Evolutionary conservation across 1,140 invertebrate genomes (phyloP), one percentile per base, ranked within the genome.

Genomic region (Cherax quadricarinatus): DNA sequence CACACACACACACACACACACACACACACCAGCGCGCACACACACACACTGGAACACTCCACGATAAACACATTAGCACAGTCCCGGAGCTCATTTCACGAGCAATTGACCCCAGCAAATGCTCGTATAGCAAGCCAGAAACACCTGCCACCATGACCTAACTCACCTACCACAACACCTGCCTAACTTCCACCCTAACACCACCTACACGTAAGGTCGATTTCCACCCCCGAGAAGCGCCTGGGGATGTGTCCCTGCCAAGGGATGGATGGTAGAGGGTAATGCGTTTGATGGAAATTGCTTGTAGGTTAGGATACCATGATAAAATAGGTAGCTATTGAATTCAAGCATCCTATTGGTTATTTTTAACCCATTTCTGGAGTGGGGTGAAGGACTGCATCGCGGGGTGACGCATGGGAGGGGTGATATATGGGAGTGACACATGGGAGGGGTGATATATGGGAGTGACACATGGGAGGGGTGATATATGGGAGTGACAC

Each of bases 71-170:
- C 81, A 83, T 83, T 83, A 83, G 24, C 81, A 60, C 51, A 53
- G 51, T 83, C 70, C 81, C 24, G 9, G 21, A 83, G 57, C 81
- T 83, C 81, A 83, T 83, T 83, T 83, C 81, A 83, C 81, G 81
- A n/a, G 81, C 81, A 83, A 83, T 83, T 83, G 81, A 83, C 81
- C 81, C 57, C 81, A 57, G 81, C 81, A 57, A 83, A 83, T 83
- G 81, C 51, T 83, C 81, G 81, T 57, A 83, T 60, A 83, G 51
- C 57, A 51, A 57, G 57, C 51, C 57, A 24, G 81, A 18, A 9
- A 57, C n/a, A 53, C 81, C 21, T 24, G 81, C 41, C 81, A 57
- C 51, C 57, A 0, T 21, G 81, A 51, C 49, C 24, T n/a, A 83
- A 57, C 81, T n/a, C 81, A 51, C 21, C 5, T 4, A 4, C 81